Percentiles rank a stretch among this genome's conserved stretches.
Evolutionary conservation across 2,113 vertebrate species (phyloP).

Genomic region (Cinclus cinclus): DNA sequence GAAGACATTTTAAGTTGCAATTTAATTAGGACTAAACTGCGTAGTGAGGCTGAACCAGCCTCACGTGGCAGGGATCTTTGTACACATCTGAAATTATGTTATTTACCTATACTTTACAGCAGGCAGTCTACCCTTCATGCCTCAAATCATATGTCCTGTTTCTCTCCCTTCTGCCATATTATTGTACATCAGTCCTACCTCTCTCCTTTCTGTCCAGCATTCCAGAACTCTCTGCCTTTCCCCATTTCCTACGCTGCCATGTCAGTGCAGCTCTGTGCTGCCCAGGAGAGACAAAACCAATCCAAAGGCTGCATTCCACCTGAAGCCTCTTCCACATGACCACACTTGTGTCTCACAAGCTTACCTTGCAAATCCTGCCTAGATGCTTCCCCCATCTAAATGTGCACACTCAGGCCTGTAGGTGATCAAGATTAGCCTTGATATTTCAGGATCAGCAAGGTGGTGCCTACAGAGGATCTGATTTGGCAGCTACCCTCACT

Average conservation of each 20-base stretch:
- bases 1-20: not conserved
- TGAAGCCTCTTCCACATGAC: not conserved
- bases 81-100: not conserved
- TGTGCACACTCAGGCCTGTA: not conserved
- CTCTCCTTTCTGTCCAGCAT: not conserved
- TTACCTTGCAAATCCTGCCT: not conserved
- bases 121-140: not conserved
- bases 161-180: not conserved
- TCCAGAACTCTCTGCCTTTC: not conserved
- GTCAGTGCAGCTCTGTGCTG: not conserved
- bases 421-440: not conserved
- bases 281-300: not conserved
- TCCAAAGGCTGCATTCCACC: not conserved
- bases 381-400: not conserved
- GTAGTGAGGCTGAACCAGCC: not conserved
- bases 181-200: not conserved
- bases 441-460: not conserved
- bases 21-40: not conserved
- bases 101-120: not conserved
- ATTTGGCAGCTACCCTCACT: not conserved
- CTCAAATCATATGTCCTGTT: not conserved
- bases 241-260: rapidly evolving
- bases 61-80: not conserved
- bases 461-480: not conserved
- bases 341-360: not conserved